Base-by-base conservation (phyloP, 2,888 invertebrate species). In the Malacosoma neustria region DNA sequence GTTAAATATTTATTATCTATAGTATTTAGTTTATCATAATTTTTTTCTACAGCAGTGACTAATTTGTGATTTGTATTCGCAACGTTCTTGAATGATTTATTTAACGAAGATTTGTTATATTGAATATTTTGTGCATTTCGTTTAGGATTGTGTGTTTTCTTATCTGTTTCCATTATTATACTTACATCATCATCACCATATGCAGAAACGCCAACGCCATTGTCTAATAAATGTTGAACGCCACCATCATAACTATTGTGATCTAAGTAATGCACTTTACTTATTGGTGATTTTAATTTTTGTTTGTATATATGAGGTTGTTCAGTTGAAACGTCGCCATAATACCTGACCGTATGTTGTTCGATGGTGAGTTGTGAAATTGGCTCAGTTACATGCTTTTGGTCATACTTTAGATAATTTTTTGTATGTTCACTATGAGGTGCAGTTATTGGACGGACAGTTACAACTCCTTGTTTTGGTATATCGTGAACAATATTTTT, bases 111-210 rank as follows among this genome's bases (percentile, higher is more conserved):
- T n/a, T n/a, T n/a, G n/a, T n/a, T n/a, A n/a, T n/a, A n/a, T n/a
- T n/a, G n/a, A n/a, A n/a, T n/a, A n/a, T n/a, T n/a, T n/a, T n/a
- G n/a, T n/a, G n/a, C n/a, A n/a, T n/a, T n/a, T n/a, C n/a, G n/a
- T n/a, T n/a, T n/a, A n/a, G n/a, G n/a, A n/a, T n/a, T n/a, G n/a
- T n/a, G n/a, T n/a, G n/a, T n/a, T n/a, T 22, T 22, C 2, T 22
- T 22, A 4, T 22, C 9, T 7, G 2, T 57, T 39, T 40, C 43
- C 30, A 42, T 52, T 40, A 35, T 39, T 41, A 61, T 79, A 82
- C 84, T 84, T 77, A 85, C 84, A 48, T 73, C 69, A 12, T 81
- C 72, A 13, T 74, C 72, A 35, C 66, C 72, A 35, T 74, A 80
- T 1, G 81, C 82, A 13, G 82, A 73, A 1, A 75, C 66, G 37